A percentile compares a stretch with the other conserved stretches of the same genome.
These are phyloP conservation scores for Podilymbus podiceps DNA, from an alignment of 2,113 vertebrate species.

Conservation along the genomic window DNA sequence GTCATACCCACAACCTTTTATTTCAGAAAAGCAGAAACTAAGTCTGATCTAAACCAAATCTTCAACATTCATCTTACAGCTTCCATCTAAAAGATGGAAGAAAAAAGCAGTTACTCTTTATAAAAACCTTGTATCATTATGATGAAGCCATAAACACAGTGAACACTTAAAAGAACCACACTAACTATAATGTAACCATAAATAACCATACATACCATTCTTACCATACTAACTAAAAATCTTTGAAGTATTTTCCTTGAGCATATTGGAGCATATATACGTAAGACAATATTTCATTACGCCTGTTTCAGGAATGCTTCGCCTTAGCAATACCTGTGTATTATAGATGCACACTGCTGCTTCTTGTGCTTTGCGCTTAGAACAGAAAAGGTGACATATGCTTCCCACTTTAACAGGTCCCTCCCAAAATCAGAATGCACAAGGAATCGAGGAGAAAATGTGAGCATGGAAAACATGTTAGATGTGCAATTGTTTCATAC, in stretches of 20 bases:
- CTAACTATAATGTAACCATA: no score
- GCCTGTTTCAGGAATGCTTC: background rate
- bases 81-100: background rate
- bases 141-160: background rate
- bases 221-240: constrained; percentile 9
- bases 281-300: background rate
- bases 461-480: constrained; percentile 7
- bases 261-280: accelerated
- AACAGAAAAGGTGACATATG: background rate
- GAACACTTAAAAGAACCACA: background rate
- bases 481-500: background rate
- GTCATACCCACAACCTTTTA: background rate
- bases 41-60: background rate
- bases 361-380: background rate
- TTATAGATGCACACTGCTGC: background rate
- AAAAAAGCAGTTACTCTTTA: background rate
- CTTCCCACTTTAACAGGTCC: constrained; percentile 4
- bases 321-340: background rate
- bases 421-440: constrained; percentile 25
- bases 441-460: constrained; percentile 9
- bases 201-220: no score
- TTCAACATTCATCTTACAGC: background rate
- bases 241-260: background rate
- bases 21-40: background rate
- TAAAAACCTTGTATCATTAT: background rate